Base-by-base conservation (phyloP, 2,797 vertebrate genomes). In the Lepidocolaptes lacrymiger region DNA sequence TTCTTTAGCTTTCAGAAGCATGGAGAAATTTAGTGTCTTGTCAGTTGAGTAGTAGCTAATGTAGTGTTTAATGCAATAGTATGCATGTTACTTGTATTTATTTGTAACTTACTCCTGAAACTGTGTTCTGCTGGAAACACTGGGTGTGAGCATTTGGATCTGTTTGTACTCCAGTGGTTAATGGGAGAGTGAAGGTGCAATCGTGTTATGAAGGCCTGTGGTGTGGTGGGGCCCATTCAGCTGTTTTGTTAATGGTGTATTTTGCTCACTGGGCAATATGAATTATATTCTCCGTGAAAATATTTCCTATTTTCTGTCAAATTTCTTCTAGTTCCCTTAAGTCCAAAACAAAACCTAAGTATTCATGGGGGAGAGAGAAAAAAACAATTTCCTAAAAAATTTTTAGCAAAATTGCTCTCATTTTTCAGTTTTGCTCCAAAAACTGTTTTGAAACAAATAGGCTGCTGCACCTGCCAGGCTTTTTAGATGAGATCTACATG, bases 41-140 rank as follows among this genome's bases (percentile, higher is more conserved):
- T 64, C 69, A 69, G 30, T 61, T 85, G 67, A 76, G 28, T 64
- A 52, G 74, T 73, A 48, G 73, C 55, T 90, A 59, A 71, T 85
- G 54, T n/a, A 82, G 46, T 51, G 49, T 67, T 85, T 74, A 74
- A 76, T 86, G 30, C 81, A 67, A 89, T 77, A 67, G 71, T 54
- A 67, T 5, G 91, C 22, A 20, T 36, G 26, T 79, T 76, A 48
- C 0, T 1, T 85, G 4, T 88, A 92, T 87, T 86, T 93, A 91
- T 95, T 84, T 87, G n/a, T 96, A 95, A 93, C n/a, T 95, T 95
- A 84, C 59, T 81, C 37, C 64, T 88, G 76, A 83, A 91, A 51
- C 21, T 58, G 22, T 43, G 14, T 73, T 85, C 44, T 85, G 32
- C 61, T 89, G 34, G 58, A 74, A 89, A 37, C 55, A 72, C 36